Percentiles rank a stretch among this genome's conserved stretches.
phyloP scores from a whole-genome alignment of 2,888 invertebrate species.

The Ormyrus thymus region DNA sequence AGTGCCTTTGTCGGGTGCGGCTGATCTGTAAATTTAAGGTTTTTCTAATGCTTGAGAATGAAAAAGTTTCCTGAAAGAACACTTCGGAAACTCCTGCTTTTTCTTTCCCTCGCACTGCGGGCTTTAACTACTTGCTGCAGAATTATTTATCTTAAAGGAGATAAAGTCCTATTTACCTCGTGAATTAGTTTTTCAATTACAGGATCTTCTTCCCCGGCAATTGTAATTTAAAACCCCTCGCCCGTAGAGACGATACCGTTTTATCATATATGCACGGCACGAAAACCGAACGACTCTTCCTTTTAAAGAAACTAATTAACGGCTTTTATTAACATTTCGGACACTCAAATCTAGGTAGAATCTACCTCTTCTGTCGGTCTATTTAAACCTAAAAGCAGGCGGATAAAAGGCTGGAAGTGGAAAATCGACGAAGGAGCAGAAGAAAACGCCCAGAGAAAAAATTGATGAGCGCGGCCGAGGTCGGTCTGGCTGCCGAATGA shows the following conservation, averaged over 20 bases:
- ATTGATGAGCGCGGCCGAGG: background rate
- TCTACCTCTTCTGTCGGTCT: too few species aligned
- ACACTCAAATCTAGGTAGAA: too few species aligned
- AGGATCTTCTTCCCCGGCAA: background rate
- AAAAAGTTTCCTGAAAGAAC: slow-evolving; percentile 17
- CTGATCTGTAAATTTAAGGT: slow-evolving; percentile 25
- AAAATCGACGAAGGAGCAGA: background rate
- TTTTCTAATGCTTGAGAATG: background rate
- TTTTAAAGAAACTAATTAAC: too few species aligned
- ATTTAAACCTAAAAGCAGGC: too few species aligned
- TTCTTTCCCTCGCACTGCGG: background rate
- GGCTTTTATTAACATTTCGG: too few species aligned
- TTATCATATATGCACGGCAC: too few species aligned
- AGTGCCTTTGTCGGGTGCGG: background rate
- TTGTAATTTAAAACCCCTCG: too few species aligned
- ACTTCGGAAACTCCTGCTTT: slow-evolving; percentile 16
- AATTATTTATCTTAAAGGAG: slow-evolving; percentile 20
- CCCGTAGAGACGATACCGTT: too few species aligned
- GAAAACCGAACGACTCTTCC: too few species aligned
- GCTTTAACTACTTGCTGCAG: slow-evolving; percentile 10
- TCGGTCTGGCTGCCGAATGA: background rate
- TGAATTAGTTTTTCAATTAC: too few species aligned
- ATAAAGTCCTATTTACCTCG: background rate
- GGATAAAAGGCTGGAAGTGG: too few species aligned
- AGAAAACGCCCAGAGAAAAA: background rate